A percentile compares a stretch with the other conserved stretches of the same genome.
These are phyloP conservation scores for Abrostola triplasia DNA, from an alignment of 2,888 invertebrate genomes.

Conservation along the genomic window DNA sequence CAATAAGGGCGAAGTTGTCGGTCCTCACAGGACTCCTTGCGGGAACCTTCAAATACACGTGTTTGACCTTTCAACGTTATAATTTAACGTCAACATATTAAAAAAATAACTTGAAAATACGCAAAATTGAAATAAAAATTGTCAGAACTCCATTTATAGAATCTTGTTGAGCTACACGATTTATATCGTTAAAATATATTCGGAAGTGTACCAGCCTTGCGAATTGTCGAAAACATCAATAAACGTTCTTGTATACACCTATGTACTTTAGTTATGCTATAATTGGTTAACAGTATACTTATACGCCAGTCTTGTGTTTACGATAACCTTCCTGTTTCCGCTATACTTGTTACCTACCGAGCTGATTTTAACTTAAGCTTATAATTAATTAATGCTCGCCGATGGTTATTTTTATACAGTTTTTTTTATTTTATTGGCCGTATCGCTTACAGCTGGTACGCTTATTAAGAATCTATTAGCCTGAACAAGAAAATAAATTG, in stretches of 20 bases:
- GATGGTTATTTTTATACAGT: too few relatives aligned
- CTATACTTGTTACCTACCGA: neutral
- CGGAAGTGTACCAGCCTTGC: constrained; percentile 22
- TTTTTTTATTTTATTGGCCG: too few relatives aligned
- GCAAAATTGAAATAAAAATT: neutral
- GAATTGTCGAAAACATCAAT: constrained; percentile 12
- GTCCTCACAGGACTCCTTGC: too few relatives aligned
- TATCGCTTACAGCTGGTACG: too few relatives aligned
- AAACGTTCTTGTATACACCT: neutral
- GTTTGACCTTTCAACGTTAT: too few relatives aligned
- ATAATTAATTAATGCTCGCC: too few relatives aligned
- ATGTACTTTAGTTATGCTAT: constrained; percentile 7
- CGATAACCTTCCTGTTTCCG: constrained; percentile 24
- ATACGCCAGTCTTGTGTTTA: neutral
- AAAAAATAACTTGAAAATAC: neutral
- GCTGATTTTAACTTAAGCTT: neutral
- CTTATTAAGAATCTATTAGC: too few relatives aligned
- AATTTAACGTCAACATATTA: neutral
- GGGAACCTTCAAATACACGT: too few relatives aligned
- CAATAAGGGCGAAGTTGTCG: too few relatives aligned
- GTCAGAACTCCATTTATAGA: neutral
- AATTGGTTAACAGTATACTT: constrained; percentile 20
- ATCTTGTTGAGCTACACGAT: neutral
- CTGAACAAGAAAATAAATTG: too few relatives aligned
- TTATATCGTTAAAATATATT: constrained; percentile 10